Conservation (phyloP, 2,797 vertebrate genomes). For the Vespertilio murinus region DNA sequence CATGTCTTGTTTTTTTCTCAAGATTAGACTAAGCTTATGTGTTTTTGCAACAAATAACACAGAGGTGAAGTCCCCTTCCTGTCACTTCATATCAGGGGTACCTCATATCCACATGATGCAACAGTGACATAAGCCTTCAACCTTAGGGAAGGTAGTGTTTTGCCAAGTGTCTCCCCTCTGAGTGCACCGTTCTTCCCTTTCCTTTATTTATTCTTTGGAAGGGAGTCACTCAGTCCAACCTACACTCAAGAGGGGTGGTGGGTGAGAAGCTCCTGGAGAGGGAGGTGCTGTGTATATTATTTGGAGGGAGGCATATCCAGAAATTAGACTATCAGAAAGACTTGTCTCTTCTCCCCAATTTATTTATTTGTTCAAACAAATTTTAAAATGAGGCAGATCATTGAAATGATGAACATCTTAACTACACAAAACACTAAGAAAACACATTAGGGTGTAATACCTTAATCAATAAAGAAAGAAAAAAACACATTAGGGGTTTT, state of each 20-base stretch:
- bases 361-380: slow-evolving; percentile 40
- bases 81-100: neutral
- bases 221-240: neutral
- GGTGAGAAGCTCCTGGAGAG: neutral
- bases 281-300: neutral
- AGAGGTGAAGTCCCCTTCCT: neutral
- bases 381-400: slow-evolving; percentile 65
- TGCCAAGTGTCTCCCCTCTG: neutral
- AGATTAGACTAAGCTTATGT: neutral
- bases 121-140: neutral
- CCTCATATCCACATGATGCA: neutral
- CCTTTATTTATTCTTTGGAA: neutral
- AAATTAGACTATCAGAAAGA: neutral
- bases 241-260: neutral
- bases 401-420: slow-evolving; percentile 73
- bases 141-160: neutral
- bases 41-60: neutral
- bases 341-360: neutral
- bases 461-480: no score
- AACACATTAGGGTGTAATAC: slow-evolving; percentile 59
- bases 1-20: neutral
- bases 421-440: slow-evolving; percentile 73
- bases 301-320: neutral
- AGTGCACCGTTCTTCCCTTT: neutral
- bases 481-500: slow-evolving; percentile 74